Percentiles rank a stretch among this genome's conserved stretches.
phyloP scores from a whole-genome alignment of 2,888 invertebrate species.

The Cerastis rubricosa region DNA sequence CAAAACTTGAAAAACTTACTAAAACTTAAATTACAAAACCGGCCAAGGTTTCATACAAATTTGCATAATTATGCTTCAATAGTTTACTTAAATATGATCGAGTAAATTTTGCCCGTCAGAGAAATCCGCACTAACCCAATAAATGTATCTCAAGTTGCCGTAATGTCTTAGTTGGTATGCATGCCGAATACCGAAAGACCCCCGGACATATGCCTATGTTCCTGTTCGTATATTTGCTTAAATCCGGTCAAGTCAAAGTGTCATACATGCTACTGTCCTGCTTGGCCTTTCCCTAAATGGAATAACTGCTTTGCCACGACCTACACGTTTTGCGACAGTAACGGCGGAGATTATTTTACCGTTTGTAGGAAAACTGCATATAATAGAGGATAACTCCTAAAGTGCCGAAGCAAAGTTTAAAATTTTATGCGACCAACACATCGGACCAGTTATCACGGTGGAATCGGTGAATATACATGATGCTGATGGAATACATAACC shows the following conservation, averaged over 20 bases:
- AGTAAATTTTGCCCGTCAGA: not conserved
- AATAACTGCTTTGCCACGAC: not conserved
- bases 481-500: no score
- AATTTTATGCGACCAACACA: no score
- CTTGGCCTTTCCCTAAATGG: not conserved
- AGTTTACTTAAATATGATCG: not conserved
- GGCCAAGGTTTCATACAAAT: not conserved
- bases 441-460: no score
- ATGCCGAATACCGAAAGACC: not conserved
- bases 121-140: not conserved
- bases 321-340: not conserved
- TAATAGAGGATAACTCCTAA: no score
- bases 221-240: not conserved
- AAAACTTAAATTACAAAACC: no score
- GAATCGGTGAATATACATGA: no score
- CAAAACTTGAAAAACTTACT: no score
- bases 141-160: not conserved
- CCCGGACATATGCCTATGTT: not conserved
- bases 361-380: no score
- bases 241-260: not conserved
- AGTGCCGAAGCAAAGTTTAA: no score
- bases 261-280: not conserved
- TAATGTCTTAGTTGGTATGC: not conserved
- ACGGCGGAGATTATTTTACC: no score
- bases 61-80: not conserved